Conservation (phyloP, 2,797 vertebrate species). For the Lycodopsis pacificus region DNA sequence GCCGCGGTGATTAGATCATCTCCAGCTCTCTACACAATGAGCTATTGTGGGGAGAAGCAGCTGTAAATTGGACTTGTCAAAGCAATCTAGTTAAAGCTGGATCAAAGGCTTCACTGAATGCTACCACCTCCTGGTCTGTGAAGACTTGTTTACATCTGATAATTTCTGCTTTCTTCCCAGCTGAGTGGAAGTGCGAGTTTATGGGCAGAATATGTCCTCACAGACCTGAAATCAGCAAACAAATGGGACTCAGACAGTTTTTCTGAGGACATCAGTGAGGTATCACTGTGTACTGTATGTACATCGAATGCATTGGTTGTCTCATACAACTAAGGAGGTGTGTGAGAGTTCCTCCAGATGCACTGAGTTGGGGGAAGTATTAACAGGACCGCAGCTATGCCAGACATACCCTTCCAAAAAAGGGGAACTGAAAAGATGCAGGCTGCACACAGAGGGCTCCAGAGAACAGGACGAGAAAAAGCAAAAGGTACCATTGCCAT, state of each 20-base stretch:
- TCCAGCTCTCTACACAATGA: conserved; percentile 71
- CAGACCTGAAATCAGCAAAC: conserved; percentile 77
- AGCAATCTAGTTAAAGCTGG: conserved; percentile 63
- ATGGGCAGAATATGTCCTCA: conserved; percentile 78
- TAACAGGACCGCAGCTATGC: conserved; percentile 66
- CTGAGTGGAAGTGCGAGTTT: conserved; percentile 15
- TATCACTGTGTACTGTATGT: background rate
- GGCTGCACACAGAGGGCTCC: conserved; percentile 41
- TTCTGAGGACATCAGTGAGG: conserved; percentile 35
- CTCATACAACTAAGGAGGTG: conserved; percentile 39
- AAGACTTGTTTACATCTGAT: conserved; percentile 52
- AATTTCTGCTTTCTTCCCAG: conserved; percentile 33
- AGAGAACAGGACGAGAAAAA: conserved; percentile 29
- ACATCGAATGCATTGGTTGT: conserved; percentile 32
- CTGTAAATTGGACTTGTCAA: conserved; percentile 69
- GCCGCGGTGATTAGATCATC: conserved; percentile 76
- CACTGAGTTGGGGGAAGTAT: conserved; percentile 39
- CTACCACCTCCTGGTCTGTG: conserved; percentile 50
- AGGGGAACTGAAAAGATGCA: conserved; percentile 37
- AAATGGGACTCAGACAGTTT: conserved; percentile 9
- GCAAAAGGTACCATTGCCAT: conserved; percentile 13
- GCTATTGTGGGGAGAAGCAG: conserved; percentile 68
- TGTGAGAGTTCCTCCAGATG: conserved; percentile 55
- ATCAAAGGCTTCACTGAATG: conserved; percentile 68
- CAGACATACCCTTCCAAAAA: conserved; percentile 65